Evolutionary conservation across 1,140 invertebrate genomes (phyloP).

Genomic region (Arion vulgaris): DNA sequence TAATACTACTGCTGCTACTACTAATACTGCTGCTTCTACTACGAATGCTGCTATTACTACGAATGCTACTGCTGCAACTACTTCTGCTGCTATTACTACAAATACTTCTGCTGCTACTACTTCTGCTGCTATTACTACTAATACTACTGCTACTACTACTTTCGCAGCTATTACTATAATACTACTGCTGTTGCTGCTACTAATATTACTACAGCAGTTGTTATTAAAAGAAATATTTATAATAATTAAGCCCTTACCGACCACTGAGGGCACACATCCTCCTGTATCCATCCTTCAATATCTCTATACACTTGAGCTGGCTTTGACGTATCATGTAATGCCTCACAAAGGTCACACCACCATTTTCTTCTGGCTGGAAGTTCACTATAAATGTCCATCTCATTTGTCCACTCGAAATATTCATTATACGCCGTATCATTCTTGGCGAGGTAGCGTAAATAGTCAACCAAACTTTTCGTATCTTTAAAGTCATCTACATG

Average conservation of each 20-base stretch:
- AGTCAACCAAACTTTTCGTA: conserved; percentile 86
- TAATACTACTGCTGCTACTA: no score
- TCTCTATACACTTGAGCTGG: conserved; percentile 57
- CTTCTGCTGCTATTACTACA: no score
- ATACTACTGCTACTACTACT: no score
- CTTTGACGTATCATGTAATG: conserved; percentile 48
- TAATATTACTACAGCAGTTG: no score
- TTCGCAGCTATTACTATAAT: no score
- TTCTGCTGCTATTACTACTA: no score
- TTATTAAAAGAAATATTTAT: neutral
- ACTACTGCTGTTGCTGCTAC: no score
- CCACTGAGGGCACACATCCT: conserved; percentile 53
- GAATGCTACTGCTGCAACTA: no score
- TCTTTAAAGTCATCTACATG: conserved; percentile 95
- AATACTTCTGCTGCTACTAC: no score
- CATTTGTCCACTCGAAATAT: conserved; percentile 66
- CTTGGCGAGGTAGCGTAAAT: conserved; percentile 78
- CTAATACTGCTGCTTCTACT: no score
- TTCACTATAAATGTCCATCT: conserved; percentile 50
- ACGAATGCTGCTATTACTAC: no score
- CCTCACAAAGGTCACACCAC: conserved; percentile 54
- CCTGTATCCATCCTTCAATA: conserved; percentile 56
- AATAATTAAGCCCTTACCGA: conserved; percentile 43
- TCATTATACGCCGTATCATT: conserved; percentile 64
- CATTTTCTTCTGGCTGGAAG: conserved; percentile 43